These are phyloP conservation scores for Hirtodrosophila histrioides DNA, from an alignment of 2,888 invertebrate species.

Conservation along the genomic window DNA sequence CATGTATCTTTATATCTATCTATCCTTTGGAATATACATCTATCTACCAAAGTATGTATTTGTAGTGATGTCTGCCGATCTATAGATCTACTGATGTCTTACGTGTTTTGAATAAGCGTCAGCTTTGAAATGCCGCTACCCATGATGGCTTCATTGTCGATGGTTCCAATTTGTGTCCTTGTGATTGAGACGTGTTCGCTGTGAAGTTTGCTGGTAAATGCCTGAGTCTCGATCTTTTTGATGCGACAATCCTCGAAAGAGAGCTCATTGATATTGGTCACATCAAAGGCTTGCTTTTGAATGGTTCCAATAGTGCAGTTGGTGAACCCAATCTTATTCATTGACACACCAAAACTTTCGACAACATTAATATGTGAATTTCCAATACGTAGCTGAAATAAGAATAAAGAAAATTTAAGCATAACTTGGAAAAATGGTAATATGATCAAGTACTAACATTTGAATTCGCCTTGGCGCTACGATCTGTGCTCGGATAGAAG, in stretches of 20 bases:
- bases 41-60: not conserved
- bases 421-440: not conserved
- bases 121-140: slow-evolving; percentile 82
- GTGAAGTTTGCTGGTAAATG: slow-evolving; percentile 82
- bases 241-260: slow-evolving; percentile 81
- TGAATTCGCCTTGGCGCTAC: slow-evolving; percentile 59
- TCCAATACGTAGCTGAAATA: slow-evolving; percentile 77
- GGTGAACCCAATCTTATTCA: slow-evolving; percentile 79
- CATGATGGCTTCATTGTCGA: slow-evolving; percentile 82
- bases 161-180: slow-evolving; percentile 80
- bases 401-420: not conserved
- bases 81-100: slow-evolving; percentile 37
- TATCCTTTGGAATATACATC: not conserved
- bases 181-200: slow-evolving; percentile 81
- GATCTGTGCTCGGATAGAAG: slow-evolving; percentile 69
- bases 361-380: slow-evolving; percentile 75
- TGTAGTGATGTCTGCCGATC: too few relatives aligned
- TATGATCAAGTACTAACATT: slow-evolving; percentile 63
- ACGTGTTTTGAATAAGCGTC: slow-evolving; percentile 81
- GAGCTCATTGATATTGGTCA: slow-evolving; percentile 81
- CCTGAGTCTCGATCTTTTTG: slow-evolving; percentile 75
- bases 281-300: slow-evolving; percentile 81
- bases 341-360: slow-evolving; percentile 79
- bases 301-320: slow-evolving; percentile 81
- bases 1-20: not conserved